Conservation (phyloP, 2,113 vertebrate species). For the Corvus hawaiiensis region DNA sequence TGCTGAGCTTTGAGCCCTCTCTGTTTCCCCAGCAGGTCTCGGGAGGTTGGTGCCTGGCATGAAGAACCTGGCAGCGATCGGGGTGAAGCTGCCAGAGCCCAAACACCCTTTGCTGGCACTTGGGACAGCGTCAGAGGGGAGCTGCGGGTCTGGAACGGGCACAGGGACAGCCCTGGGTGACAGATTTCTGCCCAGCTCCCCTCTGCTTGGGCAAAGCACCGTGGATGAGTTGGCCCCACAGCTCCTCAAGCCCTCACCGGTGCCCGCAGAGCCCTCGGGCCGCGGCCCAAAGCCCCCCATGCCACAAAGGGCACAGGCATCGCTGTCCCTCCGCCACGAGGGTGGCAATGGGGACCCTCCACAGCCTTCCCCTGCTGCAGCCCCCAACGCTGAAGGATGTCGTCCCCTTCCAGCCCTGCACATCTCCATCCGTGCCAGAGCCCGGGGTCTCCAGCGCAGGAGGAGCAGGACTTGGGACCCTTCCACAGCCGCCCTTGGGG, state of each 20-base stretch:
- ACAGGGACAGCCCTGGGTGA: neutral
- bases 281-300: fast-evolving
- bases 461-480: fast-evolving
- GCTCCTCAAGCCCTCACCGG: fast-evolving
- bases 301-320: neutral
- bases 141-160: fast-evolving
- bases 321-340: fast-evolving
- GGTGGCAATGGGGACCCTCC: neutral
- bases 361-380: neutral
- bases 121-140: fast-evolving
- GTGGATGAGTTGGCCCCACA: fast-evolving
- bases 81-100: neutral
- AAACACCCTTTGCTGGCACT: fast-evolving
- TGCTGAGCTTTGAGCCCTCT: neutral
- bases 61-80: fast-evolving
- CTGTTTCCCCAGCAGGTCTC: neutral
- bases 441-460: fast-evolving
- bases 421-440: neutral
- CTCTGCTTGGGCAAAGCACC: neutral
- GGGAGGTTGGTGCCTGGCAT: fast-evolving
- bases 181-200: neutral
- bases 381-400: fast-evolving
- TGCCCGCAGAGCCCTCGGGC: fast-evolving
- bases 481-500: fast-evolving
- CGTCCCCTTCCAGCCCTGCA: neutral